Conservation (phyloP, 2,888 invertebrate genomes). For the Habrosyne pyritoides region DNA sequence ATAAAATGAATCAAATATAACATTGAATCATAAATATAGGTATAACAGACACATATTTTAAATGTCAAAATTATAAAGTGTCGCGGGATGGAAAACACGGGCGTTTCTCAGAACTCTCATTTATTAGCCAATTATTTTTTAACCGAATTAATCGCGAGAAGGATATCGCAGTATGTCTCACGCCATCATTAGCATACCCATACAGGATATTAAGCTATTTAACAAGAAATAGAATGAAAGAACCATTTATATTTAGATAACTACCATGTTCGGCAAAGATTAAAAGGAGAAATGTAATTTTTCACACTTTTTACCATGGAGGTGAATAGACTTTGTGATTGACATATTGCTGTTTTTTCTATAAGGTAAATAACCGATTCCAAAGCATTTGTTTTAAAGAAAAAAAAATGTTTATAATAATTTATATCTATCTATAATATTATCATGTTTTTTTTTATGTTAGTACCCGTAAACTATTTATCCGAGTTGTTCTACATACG, state of each 20-base stretch:
- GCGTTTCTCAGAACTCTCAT: background rate
- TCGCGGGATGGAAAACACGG: background rate
- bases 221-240: background rate
- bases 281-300: background rate
- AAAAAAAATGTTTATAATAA: background rate
- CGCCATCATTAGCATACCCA: background rate
- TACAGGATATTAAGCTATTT: background rate
- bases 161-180: background rate
- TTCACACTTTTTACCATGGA: background rate
- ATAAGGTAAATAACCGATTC: background rate
- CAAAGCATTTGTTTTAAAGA: too few species aligned
- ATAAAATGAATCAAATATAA: background rate
- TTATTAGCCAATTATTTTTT: slow-evolving; percentile 6
- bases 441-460: too few species aligned
- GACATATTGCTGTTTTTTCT: background rate
- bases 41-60: background rate
- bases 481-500: too few species aligned
- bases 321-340: background rate
- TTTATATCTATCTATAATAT: too few species aligned
- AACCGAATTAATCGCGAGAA: background rate
- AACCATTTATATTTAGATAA: background rate
- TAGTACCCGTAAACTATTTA: too few species aligned
- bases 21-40: background rate
- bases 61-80: slow-evolving; percentile 5
- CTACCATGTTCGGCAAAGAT: background rate